Base-by-base conservation (phyloP, 1,140 invertebrate genomes). In the Papilio xuthus region DNA sequence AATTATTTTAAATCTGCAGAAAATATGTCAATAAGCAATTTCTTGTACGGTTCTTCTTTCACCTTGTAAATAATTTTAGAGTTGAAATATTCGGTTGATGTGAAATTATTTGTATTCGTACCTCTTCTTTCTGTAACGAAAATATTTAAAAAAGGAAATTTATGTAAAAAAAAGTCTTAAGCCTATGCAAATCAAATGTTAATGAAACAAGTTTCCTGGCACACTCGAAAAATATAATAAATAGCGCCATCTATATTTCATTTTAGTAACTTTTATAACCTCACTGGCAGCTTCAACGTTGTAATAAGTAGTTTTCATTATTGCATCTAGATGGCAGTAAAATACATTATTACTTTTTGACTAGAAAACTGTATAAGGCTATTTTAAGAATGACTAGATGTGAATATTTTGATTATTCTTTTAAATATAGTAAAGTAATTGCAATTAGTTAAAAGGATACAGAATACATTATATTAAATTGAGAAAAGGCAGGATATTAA, bases 101-200 rank as follows among this genome's bases (percentile, higher is more conserved):
- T 78, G 8, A 87, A 84, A n/a, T 85, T 44, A 7, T 90, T 89
- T 23, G 83, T 82, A 75, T 83, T 87, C 10, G 84, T 78, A 23
- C 85, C 85, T 67, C 86, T 82, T 13, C 82, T 53, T 13, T 80
- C 88, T 90, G 83, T 15, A 88, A 89, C 53, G 18, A 42, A 81
- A 75, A 60, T 37, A 15, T 23, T 56, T 63, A 70, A n/a, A 72
- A 63, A 10, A 42, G 41, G 37, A 41, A 78, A 77, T 69, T 44
- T 44, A 63, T 26, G 53, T 10, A 60, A 53, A 20, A 0, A 53
- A 7, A 20, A 44, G 42, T 44, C 13, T 44, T 12, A 12, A 44
- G 13, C 13, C 4, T 47, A 15, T 13, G 44, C 13, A 47, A 47
- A 15, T 47, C 44, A 47, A 47, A 15, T 12, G 44, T 47, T 47